phyloP scores from a whole-genome alignment of 2,113 vertebrate species.

The Prolemur simus region DNA sequence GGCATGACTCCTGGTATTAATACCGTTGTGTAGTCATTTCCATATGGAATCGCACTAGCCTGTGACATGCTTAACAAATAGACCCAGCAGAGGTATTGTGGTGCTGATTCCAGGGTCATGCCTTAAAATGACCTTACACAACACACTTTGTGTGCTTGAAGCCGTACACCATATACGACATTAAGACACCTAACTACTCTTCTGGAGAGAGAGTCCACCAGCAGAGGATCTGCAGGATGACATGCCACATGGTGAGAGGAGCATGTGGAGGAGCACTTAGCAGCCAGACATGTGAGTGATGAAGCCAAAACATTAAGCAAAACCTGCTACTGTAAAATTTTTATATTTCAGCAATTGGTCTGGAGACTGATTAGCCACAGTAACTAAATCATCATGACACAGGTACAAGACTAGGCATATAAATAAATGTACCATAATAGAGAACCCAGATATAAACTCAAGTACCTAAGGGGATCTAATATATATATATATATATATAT shows the following conservation, averaged over 20 bases:
- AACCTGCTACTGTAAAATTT: background rate
- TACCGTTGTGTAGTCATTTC: accelerated
- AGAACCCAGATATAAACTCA: background rate
- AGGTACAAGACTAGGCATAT: background rate
- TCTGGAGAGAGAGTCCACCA: background rate
- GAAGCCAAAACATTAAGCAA: background rate
- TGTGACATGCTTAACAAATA: background rate
- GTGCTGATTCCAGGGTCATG: background rate
- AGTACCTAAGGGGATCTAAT: background rate
- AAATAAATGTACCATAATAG: background rate
- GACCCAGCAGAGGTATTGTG: background rate
- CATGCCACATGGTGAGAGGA: background rate
- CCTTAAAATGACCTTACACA: background rate
- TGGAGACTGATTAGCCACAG: background rate
- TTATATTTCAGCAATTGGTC: background rate
- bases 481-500: background rate
- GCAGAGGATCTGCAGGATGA: background rate
- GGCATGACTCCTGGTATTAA: background rate
- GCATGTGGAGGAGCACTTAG: background rate
- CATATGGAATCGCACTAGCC: background rate
- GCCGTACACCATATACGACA: background rate
- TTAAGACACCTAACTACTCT: background rate
- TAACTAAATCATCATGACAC: background rate
- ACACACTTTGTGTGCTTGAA: background rate
- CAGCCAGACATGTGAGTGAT: background rate